Evolutionary conservation across 1,140 invertebrate species (phyloP).

Genomic region (Hycleus phaleratus): DNA sequence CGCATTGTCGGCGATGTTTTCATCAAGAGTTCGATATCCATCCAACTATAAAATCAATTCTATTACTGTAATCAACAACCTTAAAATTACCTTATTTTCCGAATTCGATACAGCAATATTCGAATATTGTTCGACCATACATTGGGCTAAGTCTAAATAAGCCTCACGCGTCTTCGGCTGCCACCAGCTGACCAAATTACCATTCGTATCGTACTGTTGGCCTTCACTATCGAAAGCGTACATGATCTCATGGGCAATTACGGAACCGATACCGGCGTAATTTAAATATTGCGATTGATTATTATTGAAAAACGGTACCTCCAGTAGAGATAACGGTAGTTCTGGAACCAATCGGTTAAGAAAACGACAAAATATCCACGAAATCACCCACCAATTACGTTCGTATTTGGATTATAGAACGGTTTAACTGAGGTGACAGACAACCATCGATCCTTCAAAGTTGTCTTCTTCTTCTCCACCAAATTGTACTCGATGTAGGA

Average conservation of each 20-base stretch:
- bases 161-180: constrained; percentile 60
- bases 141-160: constrained; percentile 70
- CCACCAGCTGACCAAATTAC: constrained; percentile 83
- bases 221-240: constrained; percentile 87
- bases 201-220: constrained; percentile 79
- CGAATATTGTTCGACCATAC: constrained; percentile 83
- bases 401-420: too few species aligned
- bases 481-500: too few species aligned
- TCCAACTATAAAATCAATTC: constrained; percentile 57
- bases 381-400: too few species aligned
- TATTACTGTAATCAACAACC: constrained; percentile 50
- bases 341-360: constrained; percentile 51
- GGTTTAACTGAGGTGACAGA: too few species aligned
- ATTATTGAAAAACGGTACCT: constrained; percentile 77
- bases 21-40: constrained; percentile 80
- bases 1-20: constrained; percentile 88
- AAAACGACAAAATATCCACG: constrained; percentile 27
- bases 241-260: constrained; percentile 90
- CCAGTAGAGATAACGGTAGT: constrained; percentile 85
- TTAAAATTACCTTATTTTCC: constrained; percentile 15
- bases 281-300: constrained; percentile 83
- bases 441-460: too few species aligned
- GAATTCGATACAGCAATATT: constrained; percentile 69
- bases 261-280: constrained; percentile 84
- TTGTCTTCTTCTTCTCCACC: too few species aligned